phyloP scores from a whole-genome alignment of 2,888 invertebrate genomes.

The Lithodes maja region DNA sequence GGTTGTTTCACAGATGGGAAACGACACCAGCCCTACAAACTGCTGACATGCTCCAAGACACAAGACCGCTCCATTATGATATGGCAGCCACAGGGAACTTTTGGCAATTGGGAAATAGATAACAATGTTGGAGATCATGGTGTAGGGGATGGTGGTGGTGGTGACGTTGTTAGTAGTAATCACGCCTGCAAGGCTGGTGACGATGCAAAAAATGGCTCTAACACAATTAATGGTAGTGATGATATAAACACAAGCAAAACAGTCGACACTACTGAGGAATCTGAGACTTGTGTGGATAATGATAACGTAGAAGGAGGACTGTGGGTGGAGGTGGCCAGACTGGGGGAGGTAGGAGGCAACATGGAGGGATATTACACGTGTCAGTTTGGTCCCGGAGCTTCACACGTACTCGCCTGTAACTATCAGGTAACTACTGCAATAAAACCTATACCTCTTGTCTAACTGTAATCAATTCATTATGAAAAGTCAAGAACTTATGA shows the following conservation, averaged over 20 bases:
- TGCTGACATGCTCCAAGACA: constrained; percentile 83
- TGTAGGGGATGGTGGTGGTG: not conserved
- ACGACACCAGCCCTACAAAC: constrained; percentile 37
- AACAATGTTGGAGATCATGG: not conserved
- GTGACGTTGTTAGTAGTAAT: not conserved
- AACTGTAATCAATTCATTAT: too few species aligned
- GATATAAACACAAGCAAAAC: not conserved
- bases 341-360: constrained; percentile 95
- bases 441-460: too few species aligned
- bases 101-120: not conserved
- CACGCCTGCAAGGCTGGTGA: not conserved
- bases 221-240: not conserved
- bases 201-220: not conserved
- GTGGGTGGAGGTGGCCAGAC: constrained; percentile 88
- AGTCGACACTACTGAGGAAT: too few species aligned
- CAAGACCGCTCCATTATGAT: constrained; percentile 94
- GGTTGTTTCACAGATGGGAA: constrained; percentile 1
- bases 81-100: constrained; percentile 81
- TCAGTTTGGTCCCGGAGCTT: constrained; percentile 83
- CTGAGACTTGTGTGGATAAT: constrained; percentile 74
- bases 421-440: constrained; percentile 76
- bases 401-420: constrained; percentile 87
- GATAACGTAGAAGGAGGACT: constrained; percentile 80
- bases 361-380: constrained; percentile 95
- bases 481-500: too few species aligned